Evolutionary conservation across 2,113 vertebrate genomes (phyloP), one percentile per base, ranked within the genome.

Genomic region (Grus americana): DNA sequence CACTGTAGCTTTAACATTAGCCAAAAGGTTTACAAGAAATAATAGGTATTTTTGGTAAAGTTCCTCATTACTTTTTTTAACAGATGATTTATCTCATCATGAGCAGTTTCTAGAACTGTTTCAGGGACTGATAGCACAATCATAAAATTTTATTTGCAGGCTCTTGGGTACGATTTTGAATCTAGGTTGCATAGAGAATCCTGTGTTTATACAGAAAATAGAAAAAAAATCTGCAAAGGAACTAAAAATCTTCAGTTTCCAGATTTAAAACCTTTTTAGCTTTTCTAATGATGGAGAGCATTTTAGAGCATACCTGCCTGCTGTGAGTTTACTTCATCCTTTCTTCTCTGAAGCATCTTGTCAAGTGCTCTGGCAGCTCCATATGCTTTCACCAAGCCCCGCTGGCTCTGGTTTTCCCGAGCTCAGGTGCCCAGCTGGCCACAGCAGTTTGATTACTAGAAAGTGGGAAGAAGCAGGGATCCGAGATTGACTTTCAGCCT

Each of bases 301-400:
- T 86, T 86, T 92, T 67, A 66, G 58, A 94, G 38, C 38, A 24
- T 79, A 87, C 70, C 66, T 95, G 61, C 40, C 74, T 91, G 61
- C 83, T 91, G 29, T 73, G 49, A 44, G 70, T 91, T 79, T 87
- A 46, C 36, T 84, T 95, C 42, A 82, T 93, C 65, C 38, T 86
- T 93, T 86, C 62, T 79, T 79, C 50, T 88, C 55, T 5, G 42
- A 70, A 90, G 58, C 78, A 76, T 67, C 80, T 97, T 97, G 80
- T 93, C 92, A 91, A 92, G 78, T 1, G 17, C 89, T 90, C 55
- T 93, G 94, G 78, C 74, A 95, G 87, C 74, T 89, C 80, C 95
- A 90, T 92, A 88, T 96, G 96, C 80, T 97, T 92, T 81, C 94
- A 87, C 38, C 92, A 95, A 88, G 74, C 74, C 57, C 70, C 42